Base-by-base conservation (phyloP, 2,113 vertebrate genomes). In the Hippocampus guttulatus region DNA sequence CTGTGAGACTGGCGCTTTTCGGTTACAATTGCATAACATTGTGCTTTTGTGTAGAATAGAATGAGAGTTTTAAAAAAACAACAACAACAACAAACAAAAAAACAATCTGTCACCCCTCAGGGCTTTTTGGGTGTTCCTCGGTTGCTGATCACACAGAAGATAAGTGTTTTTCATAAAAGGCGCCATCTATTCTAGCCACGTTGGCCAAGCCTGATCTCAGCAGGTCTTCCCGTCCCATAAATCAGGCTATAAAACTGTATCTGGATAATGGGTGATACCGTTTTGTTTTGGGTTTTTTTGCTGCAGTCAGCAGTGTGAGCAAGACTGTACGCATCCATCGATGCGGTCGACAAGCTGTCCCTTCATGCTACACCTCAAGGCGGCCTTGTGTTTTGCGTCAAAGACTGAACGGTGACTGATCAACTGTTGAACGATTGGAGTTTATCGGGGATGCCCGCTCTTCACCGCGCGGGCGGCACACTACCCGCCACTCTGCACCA, bases 261-360 rank as follows among this genome's bases (percentile, higher is more conserved):
- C 82, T 76, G 80, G 71, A 84, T 76, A 84, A 81, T 78, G 77
- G 74, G 75, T 79, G 73, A 73, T 58, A 68, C 76, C 71, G 80
- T 65, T 88, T 20, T 18, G 47, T 49, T 18, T 5, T n/a, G 7
- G 8, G 5, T 27, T 38, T 11, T 65, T 90, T 79, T 89, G 82
- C 85, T 84, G 83, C 68, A 77, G 83, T 89, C 86, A 90, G 87
- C 86, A 82, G 23, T 78, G 73, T 40, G 15, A 81, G 77, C 68
- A 81, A 84, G 77, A 85, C 88, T 84, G 89, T 63, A 76, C 70
- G 83, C 86, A 90, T 91, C 87, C 87, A 90, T 89, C 84, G 1
- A 74, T 55, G 75, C 8, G 38, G 38, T 43, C 40, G 25, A 70
- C 55, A 77, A 27, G 23, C 52, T 33, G 65, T 54, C 61, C 77